A percentile compares a stretch with the other conserved stretches of the same genome.
These are phyloP conservation scores for Temnothorax ravouxi DNA, from an alignment of 2,888 invertebrate genomes.

Conservation along the genomic window DNA sequence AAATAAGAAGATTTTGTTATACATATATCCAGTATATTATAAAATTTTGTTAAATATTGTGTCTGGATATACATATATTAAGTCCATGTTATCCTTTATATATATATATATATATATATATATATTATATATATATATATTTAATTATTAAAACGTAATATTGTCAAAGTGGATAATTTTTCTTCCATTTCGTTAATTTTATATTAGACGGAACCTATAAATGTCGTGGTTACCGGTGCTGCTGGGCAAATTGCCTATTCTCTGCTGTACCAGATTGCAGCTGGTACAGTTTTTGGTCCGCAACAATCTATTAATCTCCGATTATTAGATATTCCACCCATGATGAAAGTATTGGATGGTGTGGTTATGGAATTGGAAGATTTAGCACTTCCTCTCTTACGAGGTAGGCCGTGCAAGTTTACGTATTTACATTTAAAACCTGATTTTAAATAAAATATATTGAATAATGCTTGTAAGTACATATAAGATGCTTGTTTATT, in stretches of 20 bases:
- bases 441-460: too few species aligned
- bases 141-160: background rate
- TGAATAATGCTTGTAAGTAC: background rate
- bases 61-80: too few species aligned
- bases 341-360: slow-evolving; percentile 98
- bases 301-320: slow-evolving; percentile 95
- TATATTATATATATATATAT: too few species aligned
- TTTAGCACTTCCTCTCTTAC: slow-evolving; percentile 96
- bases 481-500: background rate
- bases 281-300: slow-evolving; percentile 97
- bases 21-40: background rate
- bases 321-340: slow-evolving; percentile 97
- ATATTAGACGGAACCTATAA: slow-evolving; percentile 92
- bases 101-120: too few species aligned
- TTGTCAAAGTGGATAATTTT: background rate
- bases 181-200: slow-evolving; percentile 24
- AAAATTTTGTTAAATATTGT: background rate
- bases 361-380: slow-evolving; percentile 99
- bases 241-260: slow-evolving; percentile 99
- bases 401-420: slow-evolving; percentile 86
- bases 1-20: background rate
- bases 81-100: background rate
- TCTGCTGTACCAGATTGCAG: slow-evolving; percentile 96
- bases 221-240: slow-evolving; percentile 98
- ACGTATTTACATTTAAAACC: too few species aligned